Conservation (phyloP, 2,888 invertebrate species). For the Drosophila tripunctata region DNA sequence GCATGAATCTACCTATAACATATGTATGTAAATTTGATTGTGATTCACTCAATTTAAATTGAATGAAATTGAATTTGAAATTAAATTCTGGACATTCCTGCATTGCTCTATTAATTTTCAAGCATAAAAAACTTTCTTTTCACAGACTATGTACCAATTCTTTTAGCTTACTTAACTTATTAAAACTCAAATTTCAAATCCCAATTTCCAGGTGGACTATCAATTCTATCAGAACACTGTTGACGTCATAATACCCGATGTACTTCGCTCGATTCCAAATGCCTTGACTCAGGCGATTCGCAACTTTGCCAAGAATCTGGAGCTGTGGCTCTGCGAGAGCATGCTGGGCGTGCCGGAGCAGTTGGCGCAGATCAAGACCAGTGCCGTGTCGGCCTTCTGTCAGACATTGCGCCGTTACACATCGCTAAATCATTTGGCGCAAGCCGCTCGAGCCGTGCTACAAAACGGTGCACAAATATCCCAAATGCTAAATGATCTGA, state of each 20-base stretch:
- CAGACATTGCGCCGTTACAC: conserved; percentile 98
- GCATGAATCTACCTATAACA: too few species aligned
- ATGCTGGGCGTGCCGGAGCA: conserved; percentile 93
- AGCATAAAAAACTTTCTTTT: too few species aligned
- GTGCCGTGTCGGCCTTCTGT: conserved; percentile 95
- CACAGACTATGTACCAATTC: too few species aligned
- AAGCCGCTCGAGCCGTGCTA: conserved; percentile 94
- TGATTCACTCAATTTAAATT: too few species aligned
- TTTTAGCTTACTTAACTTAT: not conserved
- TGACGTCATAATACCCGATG: conserved; percentile 98
- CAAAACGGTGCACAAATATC: conserved; percentile 97
- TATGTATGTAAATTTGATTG: too few species aligned
- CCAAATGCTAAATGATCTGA: conserved; percentile 98
- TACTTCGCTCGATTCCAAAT: conserved; percentile 96
- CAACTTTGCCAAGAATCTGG: conserved; percentile 96
- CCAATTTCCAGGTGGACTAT: conserved; percentile 89
- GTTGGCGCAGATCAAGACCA: conserved; percentile 92
- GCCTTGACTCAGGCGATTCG: conserved; percentile 96
- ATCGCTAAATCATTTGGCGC: conserved; percentile 97
- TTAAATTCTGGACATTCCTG: too few species aligned
- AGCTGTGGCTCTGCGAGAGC: conserved; percentile 94
- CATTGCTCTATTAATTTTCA: too few species aligned
- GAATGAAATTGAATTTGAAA: too few species aligned
- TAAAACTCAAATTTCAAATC: not conserved
- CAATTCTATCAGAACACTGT: conserved; percentile 98